These are phyloP conservation scores for Forbesichthys agassizii DNA, from an alignment of 2,113 vertebrate species.

Conservation along the genomic window DNA sequence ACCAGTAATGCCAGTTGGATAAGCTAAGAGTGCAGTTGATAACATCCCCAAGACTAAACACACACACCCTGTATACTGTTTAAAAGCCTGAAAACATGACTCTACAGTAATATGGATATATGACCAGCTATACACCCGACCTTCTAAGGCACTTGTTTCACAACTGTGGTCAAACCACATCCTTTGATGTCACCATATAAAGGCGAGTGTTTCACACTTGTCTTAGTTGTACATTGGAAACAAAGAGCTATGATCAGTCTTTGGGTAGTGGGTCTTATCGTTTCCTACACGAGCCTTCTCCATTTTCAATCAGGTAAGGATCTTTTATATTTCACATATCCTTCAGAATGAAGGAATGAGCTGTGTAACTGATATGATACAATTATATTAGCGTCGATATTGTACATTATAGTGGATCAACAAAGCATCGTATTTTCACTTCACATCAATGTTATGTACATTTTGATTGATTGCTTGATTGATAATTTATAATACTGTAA, in stretches of 20 bases:
- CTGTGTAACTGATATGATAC: no score
- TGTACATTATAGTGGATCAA: not conserved
- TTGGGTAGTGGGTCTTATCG: not conserved
- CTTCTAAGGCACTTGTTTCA: slow-evolving; percentile 4
- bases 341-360: not conserved
- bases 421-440: no score
- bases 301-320: slow-evolving; percentile 44
- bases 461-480: not conserved
- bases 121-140: no score
- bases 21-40: no score
- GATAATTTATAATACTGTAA: not conserved
- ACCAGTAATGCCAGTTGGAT: no score
- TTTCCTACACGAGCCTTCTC: slow-evolving; percentile 27
- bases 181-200: slow-evolving; percentile 41
- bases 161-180: slow-evolving; percentile 44
- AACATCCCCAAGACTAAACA: no score
- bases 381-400: slow-evolving; percentile 5
- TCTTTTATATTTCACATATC: not conserved
- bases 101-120: no score
- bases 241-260: slow-evolving; percentile 29
- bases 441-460: not conserved
- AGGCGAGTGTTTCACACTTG: slow-evolving; percentile 13
- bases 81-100: no score
- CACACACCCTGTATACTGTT: no score
- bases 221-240: slow-evolving; percentile 1